Evolutionary conservation across 2,113 vertebrate genomes (phyloP), one percentile per base, ranked within the genome.

Genomic region (Silurus asotus): DNA sequence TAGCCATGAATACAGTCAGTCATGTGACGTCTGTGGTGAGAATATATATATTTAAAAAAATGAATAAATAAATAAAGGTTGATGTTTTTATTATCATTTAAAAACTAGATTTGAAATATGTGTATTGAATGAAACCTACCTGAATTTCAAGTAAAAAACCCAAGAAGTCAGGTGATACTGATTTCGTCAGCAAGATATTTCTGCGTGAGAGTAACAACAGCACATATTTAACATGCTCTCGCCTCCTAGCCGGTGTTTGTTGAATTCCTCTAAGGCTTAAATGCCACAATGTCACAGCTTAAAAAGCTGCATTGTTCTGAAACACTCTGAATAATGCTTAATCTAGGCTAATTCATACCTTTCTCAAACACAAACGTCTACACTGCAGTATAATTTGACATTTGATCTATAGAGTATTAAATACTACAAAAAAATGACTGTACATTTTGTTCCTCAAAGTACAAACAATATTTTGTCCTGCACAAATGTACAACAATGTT

Each of bases 231-330:
- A 58, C 61, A 85, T 70, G 64, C 8, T 48, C 80, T 5, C 13
- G 3, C 62, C 64, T 85, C 53, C 76, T 17, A 58, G 62, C 11
- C 51, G 4, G 28, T 59, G 81, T 82, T 28, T 82, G 74, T n/a
- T 58, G 14, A 61, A 67, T 85, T 85, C 84, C 58, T 53, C 25
- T 58, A 37, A 69, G 75, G 49, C 14, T 53, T 51, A 78, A 85
- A 79, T 85, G 19, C 45, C 83, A 76, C 37, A 51, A 70, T 49
- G 48, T 65, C 72, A 77, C 58, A 77, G 48, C 20, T 77, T 49
- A 25, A 45, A 74, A 85, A 67, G 75, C 61, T 23, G 8, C 49
- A 25, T 67, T 85, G 74, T 78, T 56, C 59, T 25, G 25, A 65
- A 77, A 55, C 23, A 53, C 81, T 82, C 64, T 70, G 61, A 17